Percentiles rank a stretch among this genome's conserved stretches.
Conservation (phyloP, 2,888 invertebrate species). For the Neoaliturus tenellus region DNA sequence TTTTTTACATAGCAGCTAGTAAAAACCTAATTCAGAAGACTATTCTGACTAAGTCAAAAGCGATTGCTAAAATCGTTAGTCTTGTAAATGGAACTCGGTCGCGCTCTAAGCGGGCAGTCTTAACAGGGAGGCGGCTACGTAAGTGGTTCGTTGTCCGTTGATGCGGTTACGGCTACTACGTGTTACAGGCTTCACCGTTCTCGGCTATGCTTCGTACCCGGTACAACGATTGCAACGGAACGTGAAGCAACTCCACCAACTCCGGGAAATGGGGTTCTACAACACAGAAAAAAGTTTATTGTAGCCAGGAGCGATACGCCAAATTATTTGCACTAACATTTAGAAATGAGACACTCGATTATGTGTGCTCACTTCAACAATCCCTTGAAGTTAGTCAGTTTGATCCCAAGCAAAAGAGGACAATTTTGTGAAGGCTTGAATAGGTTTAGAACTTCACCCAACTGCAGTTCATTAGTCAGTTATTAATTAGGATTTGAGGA, state of each 20-base stretch:
- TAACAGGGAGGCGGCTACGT: constrained; percentile 46
- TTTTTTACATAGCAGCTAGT: constrained; percentile 17
- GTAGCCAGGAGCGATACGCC: no score
- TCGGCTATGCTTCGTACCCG: constrained; percentile 65
- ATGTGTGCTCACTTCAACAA: no score
- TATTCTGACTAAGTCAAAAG: constrained; percentile 36
- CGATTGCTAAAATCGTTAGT: constrained; percentile 43
- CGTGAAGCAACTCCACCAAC: constrained; percentile 90
- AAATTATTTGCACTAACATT: no score
- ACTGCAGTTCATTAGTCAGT: no score
- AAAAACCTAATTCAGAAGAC: constrained; percentile 40
- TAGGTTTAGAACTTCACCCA: no score
- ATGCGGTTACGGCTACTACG: constrained; percentile 33
- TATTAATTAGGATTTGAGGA: no score
- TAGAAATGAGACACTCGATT: no score
- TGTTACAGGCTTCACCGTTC: constrained; percentile 41
- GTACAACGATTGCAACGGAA: constrained; percentile 91
- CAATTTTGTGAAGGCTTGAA: no score
- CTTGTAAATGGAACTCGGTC: constrained; percentile 48
- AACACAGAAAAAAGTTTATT: no score
- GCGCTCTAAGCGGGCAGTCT: constrained; percentile 57
- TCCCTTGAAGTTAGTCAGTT: no score
- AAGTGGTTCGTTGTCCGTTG: constrained; percentile 43
- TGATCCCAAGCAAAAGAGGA: no score
- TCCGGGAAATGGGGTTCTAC: constrained; percentile 89